A percentile compares a stretch with the other conserved stretches of the same genome.
phyloP scores from a whole-genome alignment of 1,140 invertebrate species.

The Patella vulgata region DNA sequence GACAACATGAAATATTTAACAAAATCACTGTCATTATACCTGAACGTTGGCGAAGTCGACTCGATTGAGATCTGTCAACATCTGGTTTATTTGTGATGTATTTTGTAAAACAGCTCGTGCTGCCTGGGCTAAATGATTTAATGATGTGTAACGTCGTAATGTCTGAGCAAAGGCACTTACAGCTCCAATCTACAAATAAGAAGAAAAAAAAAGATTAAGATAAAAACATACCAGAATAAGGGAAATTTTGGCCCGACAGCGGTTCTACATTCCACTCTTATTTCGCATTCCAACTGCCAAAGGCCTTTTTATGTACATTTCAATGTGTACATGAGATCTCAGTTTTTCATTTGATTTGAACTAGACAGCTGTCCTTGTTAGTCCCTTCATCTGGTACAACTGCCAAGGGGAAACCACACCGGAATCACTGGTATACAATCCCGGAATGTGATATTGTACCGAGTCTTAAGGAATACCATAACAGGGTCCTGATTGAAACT shows the following conservation, averaged over 20 bases:
- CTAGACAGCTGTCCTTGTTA: no score
- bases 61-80: constrained; percentile 95
- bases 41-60: constrained; percentile 98
- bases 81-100: constrained; percentile 94
- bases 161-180: constrained; percentile 95
- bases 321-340: no score
- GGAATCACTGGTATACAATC: neutral
- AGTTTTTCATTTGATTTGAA: no score
- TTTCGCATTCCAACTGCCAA: neutral
- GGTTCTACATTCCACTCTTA: no score
- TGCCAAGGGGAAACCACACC: neutral
- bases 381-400: neutral
- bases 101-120: constrained; percentile 96
- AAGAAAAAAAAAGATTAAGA: constrained; percentile 18
- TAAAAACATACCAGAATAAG: constrained; percentile 1
- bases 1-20: no score
- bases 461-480: no score
- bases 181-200: constrained; percentile 71
- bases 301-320: neutral
- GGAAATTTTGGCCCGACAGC: neutral
- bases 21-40: no score
- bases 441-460: neutral
- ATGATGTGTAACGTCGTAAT: constrained; percentile 92
- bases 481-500: no score
- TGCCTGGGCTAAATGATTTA: constrained; percentile 98